These are phyloP conservation scores for Pangasius macronema DNA, from an alignment of 2,797 vertebrate species.

Conservation along the genomic window DNA sequence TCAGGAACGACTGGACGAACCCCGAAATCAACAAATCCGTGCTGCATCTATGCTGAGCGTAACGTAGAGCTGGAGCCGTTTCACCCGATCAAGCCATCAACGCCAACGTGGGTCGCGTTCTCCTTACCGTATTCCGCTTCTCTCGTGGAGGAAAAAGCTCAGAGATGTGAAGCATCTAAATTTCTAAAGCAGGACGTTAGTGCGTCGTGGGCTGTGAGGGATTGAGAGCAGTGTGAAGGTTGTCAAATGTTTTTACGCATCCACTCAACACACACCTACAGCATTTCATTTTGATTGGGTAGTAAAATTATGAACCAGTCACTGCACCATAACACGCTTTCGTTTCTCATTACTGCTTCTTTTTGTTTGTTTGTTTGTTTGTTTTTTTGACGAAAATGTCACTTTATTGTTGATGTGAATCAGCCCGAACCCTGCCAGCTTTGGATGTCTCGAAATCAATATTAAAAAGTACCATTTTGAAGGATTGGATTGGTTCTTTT, in stretches of 20 bases:
- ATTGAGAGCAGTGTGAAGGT: slow-evolving; percentile 46
- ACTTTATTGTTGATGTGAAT: not conserved
- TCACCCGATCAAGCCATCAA: slow-evolving; percentile 53
- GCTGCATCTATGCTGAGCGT: slow-evolving; percentile 88
- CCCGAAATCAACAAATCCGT: slow-evolving; percentile 97
- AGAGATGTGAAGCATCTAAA: not conserved
- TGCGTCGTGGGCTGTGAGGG: slow-evolving; percentile 42
- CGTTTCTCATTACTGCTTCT: not conserved
- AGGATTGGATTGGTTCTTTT: not conserved
- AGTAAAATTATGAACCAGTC: not conserved
- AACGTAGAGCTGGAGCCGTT: not conserved
- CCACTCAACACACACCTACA: not conserved
- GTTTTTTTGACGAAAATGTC: not conserved
- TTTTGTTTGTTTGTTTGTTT: not conserved
- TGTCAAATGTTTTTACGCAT: slow-evolving; percentile 55
- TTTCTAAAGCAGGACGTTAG: slow-evolving; percentile 57
- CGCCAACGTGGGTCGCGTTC: slow-evolving; percentile 64
- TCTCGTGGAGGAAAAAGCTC: not conserved
- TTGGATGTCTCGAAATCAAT: not conserved
- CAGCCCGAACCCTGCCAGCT: not conserved
- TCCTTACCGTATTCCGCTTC: slow-evolving; percentile 52
- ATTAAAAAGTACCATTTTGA: not conserved
- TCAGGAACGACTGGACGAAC: slow-evolving; percentile 98
- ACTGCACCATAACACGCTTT: not conserved
- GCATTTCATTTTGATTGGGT: not conserved